phyloP scores from a whole-genome alignment of 92 coral and sea anemone species.

The Umimayanthus kanabou region DNA sequence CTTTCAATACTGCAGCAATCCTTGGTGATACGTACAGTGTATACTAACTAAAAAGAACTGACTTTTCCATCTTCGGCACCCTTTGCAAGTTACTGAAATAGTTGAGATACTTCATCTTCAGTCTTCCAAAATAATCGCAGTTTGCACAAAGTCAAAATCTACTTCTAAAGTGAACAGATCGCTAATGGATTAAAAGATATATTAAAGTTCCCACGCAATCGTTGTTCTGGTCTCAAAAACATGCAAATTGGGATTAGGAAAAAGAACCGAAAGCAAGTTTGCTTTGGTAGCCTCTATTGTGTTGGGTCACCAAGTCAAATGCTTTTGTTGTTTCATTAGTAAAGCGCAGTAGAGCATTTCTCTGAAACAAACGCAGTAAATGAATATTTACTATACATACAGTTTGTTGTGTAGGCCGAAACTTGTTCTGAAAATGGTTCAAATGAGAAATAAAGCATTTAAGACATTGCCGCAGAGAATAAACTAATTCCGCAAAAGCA shows the following conservation, averaged over 20 bases:
- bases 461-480: neutral
- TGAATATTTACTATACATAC: slow-evolving; percentile 24
- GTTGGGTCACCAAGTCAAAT: neutral
- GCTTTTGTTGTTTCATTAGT: neutral
- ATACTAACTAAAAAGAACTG: neutral
- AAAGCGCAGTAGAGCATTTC: slow-evolving; percentile 26
- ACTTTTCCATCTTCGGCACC: neutral
- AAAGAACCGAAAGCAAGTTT: neutral
- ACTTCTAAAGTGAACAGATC: neutral
- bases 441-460: neutral
- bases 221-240: slow-evolving; percentile 24
- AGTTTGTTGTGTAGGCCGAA: neutral
- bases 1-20: neutral
- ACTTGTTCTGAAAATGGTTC: neutral
- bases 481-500: neutral
- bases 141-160: neutral
- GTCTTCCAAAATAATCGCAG: neutral
- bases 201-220: neutral
- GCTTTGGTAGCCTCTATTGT: slow-evolving; percentile 13
- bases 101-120: neutral
- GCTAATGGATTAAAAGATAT: neutral
- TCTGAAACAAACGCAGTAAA: slow-evolving; percentile 1
- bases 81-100: neutral
- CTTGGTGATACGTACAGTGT: neutral
- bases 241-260: slow-evolving; percentile 30